Conservation (phyloP, 2,888 invertebrate genomes). For the Brachyptera putata region DNA sequence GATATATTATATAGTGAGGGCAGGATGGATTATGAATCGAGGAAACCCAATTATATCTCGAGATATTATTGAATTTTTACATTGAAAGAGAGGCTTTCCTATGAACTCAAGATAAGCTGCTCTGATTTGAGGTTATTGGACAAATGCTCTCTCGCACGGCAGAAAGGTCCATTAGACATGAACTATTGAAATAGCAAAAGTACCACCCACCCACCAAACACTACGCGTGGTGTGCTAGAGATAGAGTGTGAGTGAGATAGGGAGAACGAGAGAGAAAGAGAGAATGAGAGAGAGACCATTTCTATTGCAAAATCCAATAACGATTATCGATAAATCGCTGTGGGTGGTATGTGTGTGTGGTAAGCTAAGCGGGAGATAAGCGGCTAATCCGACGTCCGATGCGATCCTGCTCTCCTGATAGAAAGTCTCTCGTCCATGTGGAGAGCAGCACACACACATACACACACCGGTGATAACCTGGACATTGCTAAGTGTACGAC, state of each 20-base stretch:
- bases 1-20: too few species aligned
- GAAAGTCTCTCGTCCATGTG: too few species aligned
- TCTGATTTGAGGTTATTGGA: slow-evolving; percentile 9
- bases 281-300: not conserved
- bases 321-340: slow-evolving; percentile 28
- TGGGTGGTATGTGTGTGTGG: slow-evolving; percentile 4
- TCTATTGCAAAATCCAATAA: slow-evolving; percentile 26
- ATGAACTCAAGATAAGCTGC: too few species aligned
- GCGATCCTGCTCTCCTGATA: not conserved
- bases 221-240: not conserved
- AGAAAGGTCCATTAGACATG: slow-evolving; percentile 13
- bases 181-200: slow-evolving; percentile 11
- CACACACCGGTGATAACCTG: too few species aligned
- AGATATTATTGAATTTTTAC: too few species aligned
- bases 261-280: too few species aligned
- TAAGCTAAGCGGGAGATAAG: slow-evolving; percentile 16
- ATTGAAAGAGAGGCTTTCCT: too few species aligned
- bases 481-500: too few species aligned
- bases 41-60: too few species aligned
- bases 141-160: slow-evolving; percentile 1
- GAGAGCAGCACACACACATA: too few species aligned
- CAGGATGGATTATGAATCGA: too few species aligned
- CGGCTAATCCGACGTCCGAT: not conserved
- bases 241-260: too few species aligned
- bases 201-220: not conserved